These are phyloP conservation scores for Gasterosteus aculeatus DNA, from an alignment of 2,113 vertebrate species.

Conservation along the genomic window DNA sequence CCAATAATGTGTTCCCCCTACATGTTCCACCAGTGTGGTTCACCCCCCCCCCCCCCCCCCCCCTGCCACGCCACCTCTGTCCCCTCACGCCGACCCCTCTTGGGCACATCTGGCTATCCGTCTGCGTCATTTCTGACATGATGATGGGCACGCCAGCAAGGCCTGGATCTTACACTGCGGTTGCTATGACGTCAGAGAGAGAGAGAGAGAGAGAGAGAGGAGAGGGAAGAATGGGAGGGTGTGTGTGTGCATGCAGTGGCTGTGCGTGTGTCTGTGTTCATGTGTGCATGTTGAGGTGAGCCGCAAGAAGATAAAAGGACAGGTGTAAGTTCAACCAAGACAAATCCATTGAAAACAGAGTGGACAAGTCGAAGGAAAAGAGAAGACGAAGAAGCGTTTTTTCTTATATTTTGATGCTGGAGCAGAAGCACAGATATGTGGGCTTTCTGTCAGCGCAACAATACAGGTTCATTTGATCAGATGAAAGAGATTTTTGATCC, in stretches of 20 bases:
- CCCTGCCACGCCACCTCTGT: neutral
- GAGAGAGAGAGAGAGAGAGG: constrained; percentile 17
- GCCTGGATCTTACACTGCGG: constrained; percentile 57
- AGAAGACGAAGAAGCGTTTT: constrained; percentile 1
- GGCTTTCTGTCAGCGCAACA: neutral
- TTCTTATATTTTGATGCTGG: constrained; percentile 1
- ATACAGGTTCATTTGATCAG: constrained; percentile 10
- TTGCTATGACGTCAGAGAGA: constrained; percentile 70
- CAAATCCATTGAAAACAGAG: constrained; percentile 7
- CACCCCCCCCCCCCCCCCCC: neutral
- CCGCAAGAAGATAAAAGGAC: neutral
- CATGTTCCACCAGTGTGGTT: constrained; percentile 24
- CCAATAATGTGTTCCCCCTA: constrained; percentile 25
- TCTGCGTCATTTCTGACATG: constrained; percentile 28
- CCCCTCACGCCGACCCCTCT: neutral
- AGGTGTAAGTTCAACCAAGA: neutral
- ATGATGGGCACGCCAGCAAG: constrained; percentile 50
- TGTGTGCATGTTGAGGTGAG: neutral
- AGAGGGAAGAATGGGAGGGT: constrained; percentile 22
- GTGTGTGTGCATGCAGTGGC: neutral
- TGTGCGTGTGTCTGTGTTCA: neutral
- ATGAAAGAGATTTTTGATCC: constrained; percentile 24
- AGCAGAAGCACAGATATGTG: constrained; percentile 5
- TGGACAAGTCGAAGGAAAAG: neutral
- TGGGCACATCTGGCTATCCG: constrained; percentile 20